Base-by-base conservation (phyloP, 2,113 vertebrate genomes). In the Oryzias javanicus region DNA sequence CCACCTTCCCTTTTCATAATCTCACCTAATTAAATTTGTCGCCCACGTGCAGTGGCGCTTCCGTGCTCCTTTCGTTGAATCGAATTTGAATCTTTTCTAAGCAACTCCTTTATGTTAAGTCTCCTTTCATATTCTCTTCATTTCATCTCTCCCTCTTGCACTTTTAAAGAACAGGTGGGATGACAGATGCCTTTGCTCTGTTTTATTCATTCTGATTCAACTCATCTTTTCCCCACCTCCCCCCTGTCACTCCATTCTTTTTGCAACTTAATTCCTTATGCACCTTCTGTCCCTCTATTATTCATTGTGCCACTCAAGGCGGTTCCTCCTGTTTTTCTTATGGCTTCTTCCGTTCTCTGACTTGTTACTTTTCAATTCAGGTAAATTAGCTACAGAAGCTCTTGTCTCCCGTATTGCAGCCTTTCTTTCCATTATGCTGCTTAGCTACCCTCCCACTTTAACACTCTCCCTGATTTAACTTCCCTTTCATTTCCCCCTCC, bases 251-350 rank as follows among this genome's bases (percentile, higher is more conserved):
- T 40, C 24, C 55, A 17, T 67, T 64, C 68, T 60, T 52, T 35
- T 46, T 52, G 55, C 62, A 53, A 76, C 72, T 78, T 69, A 73
- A 71, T 76, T 61, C 60, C 58, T 70, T 29, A 45, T 63, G 58
- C 71, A 68, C 64, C 65, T 46, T 61, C 45, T 62, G 19, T 70
- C 68, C 50, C 54, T 78, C 64, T 67, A 78, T 86, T 82, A 82
- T 86, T 86, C 76, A 84, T 70, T 7, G 1, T 3, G 48, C 44
- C 63, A 78, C 71, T 78, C 58, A 64, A 55, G 60, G 57, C 80
- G 60, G 53, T 81, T 73, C 60, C 55, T 41, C 29, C 55, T 48
- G 52, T 67, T 64, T 73, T 58, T 64, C 50, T 62, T 47, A 42
- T 69, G 75, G 64, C 49, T 67, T 65, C 56, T 57, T 35, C 35